Evolutionary conservation across 1,140 invertebrate species (phyloP), one percentile per base, ranked within the genome.

Genomic region (Papilio machaon): DNA sequence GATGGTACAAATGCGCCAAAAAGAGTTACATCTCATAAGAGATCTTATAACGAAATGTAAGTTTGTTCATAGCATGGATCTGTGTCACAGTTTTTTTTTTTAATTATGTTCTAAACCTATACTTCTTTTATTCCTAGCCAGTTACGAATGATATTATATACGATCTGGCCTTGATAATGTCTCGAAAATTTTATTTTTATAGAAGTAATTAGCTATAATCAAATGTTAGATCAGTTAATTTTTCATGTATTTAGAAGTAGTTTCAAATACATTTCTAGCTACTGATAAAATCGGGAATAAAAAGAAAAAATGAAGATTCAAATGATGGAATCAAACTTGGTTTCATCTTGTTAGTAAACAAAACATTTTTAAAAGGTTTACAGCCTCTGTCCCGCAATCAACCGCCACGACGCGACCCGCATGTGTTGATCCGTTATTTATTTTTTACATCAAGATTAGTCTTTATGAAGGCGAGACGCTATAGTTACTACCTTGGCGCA

Each of bases 381-480:
- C 15, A 0, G 81, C 78, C 81, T 73, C 87, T 86, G 83, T 87
- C 85, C 81, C 85, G 73, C 86, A 87, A 79, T 81, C 85, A 84
- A 85, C 52, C 84, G 80, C 76, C 54, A 13, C 47, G 52, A 58
- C 60, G 82, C 80, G 76, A n/a, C 82, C 84, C 77, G 80, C 86
- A 85, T 86, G 84, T 85, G 82, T 87, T 83, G 86, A 89, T 85
- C 84, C 86, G 86, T 89, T 85, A 85, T 85, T 84, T 85, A 80
- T 83, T 86, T 86, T 86, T 87, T 85, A 81, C 82, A 86, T 86
- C 83, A 82, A 82, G 84, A 86, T 86, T 78, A 84, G 80, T 81
- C 82, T 70, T 80, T 49, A 78, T 9, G 54, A 78, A 47, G 54
- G 46, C 58, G 58, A 79, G 77, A 67, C 52, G 75, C 49, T 13